Evolutionary conservation across 2,888 invertebrate species (phyloP).

Genomic region (Melanophora roralis): DNA sequence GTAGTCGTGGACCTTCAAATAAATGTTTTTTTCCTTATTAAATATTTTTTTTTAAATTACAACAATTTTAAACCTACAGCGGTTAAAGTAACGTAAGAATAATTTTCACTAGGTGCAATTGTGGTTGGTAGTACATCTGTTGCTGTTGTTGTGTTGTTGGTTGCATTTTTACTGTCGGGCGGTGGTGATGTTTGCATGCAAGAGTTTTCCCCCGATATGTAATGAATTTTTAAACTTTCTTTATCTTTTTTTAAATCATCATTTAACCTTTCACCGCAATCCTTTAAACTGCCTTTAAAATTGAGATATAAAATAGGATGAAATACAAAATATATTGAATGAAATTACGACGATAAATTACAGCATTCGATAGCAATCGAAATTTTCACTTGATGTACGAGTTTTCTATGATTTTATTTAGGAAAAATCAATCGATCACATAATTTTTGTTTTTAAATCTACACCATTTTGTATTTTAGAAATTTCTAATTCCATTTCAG

Average conservation of each 20-base stretch:
- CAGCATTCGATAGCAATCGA: too few species aligned
- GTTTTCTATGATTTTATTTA: too few species aligned
- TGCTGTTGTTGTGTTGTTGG: conserved; percentile 26
- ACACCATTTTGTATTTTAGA: too few species aligned
- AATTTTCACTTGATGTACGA: too few species aligned
- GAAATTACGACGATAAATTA: too few species aligned
- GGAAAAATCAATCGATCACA: too few species aligned
- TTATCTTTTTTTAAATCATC: conserved; percentile 72
- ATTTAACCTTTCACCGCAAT: conserved; percentile 70
- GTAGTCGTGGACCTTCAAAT: conserved; percentile 85
- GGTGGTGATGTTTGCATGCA: conserved; percentile 56
- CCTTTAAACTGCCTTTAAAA: conserved; percentile 71
- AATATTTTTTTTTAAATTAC: background rate
- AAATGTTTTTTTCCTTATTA: background rate
- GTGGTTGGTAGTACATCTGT: conserved; percentile 67
- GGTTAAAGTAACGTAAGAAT: conserved; percentile 90
- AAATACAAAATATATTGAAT: too few species aligned
- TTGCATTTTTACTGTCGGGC: conserved; percentile 12
- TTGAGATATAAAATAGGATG: background rate
- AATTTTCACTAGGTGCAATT: conserved; percentile 81
- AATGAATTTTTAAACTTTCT: conserved; percentile 79
- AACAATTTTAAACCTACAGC: conserved; percentile 78
- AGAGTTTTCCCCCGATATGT: conserved; percentile 78
- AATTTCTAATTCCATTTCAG: too few species aligned
- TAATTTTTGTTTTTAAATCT: too few species aligned